These are phyloP conservation scores for Andrena marginata DNA, from an alignment of 2,888 invertebrate species.

Conservation along the genomic window DNA sequence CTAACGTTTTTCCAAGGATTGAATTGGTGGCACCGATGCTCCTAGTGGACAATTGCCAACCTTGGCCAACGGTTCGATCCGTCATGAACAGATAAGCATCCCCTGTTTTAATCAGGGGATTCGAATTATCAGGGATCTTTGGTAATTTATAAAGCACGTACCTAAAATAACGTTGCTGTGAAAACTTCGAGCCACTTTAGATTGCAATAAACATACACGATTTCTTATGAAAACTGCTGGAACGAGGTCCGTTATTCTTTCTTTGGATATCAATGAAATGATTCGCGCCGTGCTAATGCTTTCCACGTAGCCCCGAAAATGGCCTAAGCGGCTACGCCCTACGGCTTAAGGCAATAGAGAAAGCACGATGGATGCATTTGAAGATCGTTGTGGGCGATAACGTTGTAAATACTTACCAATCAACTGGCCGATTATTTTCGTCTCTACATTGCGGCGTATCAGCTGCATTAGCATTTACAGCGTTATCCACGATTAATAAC, in stretches of 20 bases:
- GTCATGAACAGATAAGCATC: constrained; percentile 90
- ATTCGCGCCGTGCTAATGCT: neutral
- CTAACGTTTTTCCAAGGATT: constrained; percentile 89
- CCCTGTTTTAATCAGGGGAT: constrained; percentile 87
- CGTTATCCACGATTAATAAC: constrained; percentile 21
- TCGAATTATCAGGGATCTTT: constrained; percentile 86
- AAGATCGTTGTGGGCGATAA: neutral
- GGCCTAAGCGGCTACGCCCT: no score
- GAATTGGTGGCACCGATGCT: constrained; percentile 88
- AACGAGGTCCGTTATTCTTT: neutral
- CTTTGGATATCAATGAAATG: neutral
- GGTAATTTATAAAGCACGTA: constrained; percentile 94
- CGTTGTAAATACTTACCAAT: constrained; percentile 87
- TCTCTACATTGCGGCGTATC: constrained; percentile 85
- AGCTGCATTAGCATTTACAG: neutral
- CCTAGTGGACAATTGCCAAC: constrained; percentile 90
- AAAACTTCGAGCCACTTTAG: no score
- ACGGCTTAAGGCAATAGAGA: neutral
- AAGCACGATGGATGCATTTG: neutral
- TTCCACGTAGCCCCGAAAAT: neutral
- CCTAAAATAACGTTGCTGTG: constrained; percentile 86
- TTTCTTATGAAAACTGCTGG: neutral
- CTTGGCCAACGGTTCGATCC: constrained; percentile 86
- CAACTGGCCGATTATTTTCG: constrained; percentile 89
- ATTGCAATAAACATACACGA: no score